phyloP scores from a whole-genome alignment of 2,888 invertebrate genomes.

The Cantharis lateralis region DNA sequence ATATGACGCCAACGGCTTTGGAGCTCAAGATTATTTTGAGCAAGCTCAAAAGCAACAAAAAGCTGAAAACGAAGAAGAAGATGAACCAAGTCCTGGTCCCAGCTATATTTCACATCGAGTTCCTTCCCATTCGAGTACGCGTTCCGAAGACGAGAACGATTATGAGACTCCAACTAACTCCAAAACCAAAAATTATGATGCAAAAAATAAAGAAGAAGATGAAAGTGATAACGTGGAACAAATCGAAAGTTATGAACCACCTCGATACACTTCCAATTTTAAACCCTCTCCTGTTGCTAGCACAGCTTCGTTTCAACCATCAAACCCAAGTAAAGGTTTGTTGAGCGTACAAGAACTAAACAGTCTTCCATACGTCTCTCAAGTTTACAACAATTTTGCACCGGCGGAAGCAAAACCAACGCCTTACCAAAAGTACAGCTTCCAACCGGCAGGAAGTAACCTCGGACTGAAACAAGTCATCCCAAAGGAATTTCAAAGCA shows the following conservation, averaged over 20 bases:
- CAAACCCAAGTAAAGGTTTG: conserved; percentile 4
- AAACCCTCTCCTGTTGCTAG: conserved; percentile 3
- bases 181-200: background rate
- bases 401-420: background rate
- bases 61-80: conserved; percentile 28
- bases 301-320: conserved; percentile 4
- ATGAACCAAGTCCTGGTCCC: conserved; percentile 44
- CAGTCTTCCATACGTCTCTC: background rate
- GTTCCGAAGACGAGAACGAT: conserved; percentile 7
- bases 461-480: conserved; percentile 36
- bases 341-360: background rate
- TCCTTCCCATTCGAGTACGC: conserved; percentile 33
- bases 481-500: conserved; percentile 36
- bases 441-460: conserved; percentile 43
- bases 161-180: background rate
- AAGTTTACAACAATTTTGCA: conserved; percentile 8
- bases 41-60: conserved; percentile 41
- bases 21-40: conserved; percentile 52
- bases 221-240: background rate
- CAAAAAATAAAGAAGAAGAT: conserved; percentile 6
- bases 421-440: conserved; percentile 42
- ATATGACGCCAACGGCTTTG: conserved; percentile 30
- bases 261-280: background rate
- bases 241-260: background rate
- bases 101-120: conserved; percentile 48